Base-by-base conservation (phyloP, 2,888 invertebrate genomes). In the Tiliacea citrago region DNA sequence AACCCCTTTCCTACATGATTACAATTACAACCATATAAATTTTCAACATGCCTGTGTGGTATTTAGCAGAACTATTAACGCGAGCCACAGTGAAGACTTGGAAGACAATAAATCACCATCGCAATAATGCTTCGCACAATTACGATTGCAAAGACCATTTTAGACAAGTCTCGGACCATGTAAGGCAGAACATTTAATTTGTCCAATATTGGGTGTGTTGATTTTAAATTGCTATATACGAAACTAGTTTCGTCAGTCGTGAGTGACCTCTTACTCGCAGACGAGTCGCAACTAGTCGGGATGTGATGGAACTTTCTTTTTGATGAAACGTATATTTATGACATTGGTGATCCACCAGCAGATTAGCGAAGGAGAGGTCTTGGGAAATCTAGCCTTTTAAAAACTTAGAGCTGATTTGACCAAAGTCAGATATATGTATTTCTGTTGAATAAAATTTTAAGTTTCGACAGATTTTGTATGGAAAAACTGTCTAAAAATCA, bases 291-390 rank as follows among this genome's bases (percentile, higher is more conserved):
- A 90, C 91, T 87, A 81, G 92, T 88, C 84, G 83, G 83, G 85
- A 85, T 86, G 81, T 80, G 61, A 83, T 80, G 77, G 83, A 85
- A 90, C 92, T 92, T 93, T 92, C 91, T 91, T 91, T 91, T 92
- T 87, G 74, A 85, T 82, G 66, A 76, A 84, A 77, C 75, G 39
- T 73, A 60, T 81, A 61, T 84, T 74, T 67, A 70, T 70, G 72
- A 73, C 67, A 81, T 61, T 84, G 72, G 62, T 60, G 70, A 82
- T 72, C 65, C 76, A 84, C 73, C 69, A 84, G 82, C 49, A 73
- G 29, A 63, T 81, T 24, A 45, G 47, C 45, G 18, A 72, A 68
- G 60, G 55, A 51, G 24, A 47, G n/a, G 49, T 58, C 58, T 75
- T 65, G 18, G 60, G 21, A 58, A 61, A 53, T 62, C n/a, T 13